Conservation (phyloP, 2,888 invertebrate species). For the Halictus ligatus region DNA sequence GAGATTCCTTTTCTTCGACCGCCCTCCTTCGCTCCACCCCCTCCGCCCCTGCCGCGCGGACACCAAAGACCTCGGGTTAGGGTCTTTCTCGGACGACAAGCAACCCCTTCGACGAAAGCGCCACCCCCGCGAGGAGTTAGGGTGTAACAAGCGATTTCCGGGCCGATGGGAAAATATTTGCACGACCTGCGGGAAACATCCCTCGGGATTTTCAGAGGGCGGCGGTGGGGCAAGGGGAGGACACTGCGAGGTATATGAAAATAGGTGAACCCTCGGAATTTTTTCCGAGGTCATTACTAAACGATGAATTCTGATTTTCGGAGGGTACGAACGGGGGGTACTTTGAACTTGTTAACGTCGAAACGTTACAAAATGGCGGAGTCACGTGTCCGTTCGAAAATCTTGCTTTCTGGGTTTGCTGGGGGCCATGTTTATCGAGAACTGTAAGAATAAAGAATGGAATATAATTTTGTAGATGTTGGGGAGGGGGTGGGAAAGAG, state of each 20-base stretch:
- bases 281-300: neutral
- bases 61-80: neutral
- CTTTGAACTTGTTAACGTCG: no score
- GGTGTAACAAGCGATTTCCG: conserved; percentile 7
- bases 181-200: neutral
- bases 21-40: neutral
- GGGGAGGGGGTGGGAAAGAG: neutral
- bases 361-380: no score
- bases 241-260: neutral
- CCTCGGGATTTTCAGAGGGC: neutral
- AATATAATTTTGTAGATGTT: neutral
- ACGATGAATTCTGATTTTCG: no score
- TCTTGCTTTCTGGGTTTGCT: neutral
- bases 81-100: neutral
- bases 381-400: neutral
- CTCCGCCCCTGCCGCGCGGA: neutral
- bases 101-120: neutral
- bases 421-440: neutral
- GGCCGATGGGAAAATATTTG: conserved; percentile 18
- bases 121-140: neutral
- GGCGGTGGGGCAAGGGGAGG: neutral
- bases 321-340: no score
- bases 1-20: conserved; percentile 32
- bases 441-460: neutral
- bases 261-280: neutral